Base-by-base conservation (phyloP, 2,888 invertebrate genomes). In the Cryptocheilus praepositus region DNA sequence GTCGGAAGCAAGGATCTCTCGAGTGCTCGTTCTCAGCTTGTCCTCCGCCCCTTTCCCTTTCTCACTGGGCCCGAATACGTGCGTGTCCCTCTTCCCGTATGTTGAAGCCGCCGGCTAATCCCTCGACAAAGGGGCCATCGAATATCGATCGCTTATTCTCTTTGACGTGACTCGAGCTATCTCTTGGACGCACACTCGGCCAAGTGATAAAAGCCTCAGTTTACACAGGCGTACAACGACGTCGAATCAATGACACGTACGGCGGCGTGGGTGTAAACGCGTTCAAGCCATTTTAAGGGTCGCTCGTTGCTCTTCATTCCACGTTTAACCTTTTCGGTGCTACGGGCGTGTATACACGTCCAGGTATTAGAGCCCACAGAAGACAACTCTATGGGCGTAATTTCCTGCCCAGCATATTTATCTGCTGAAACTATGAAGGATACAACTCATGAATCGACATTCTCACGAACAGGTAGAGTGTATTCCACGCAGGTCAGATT, bases 101-200 rank as follows among this genome's bases (percentile, higher is more conserved):
- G 58, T 71, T 68, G 76, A 74, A 76, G 76, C 77, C 74, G 73
- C 80, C 74, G 75, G 80, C 78, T 83, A 85, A 83, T 81, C 85
- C 76, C 74, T 72, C 79, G 79, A 86, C 85, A 85, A 86, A 86
- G 84, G 81, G 82, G 76, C 83, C 79, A 86, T 86, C 83, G 85
- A 80, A 77, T 86, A 87, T 87, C 86, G 87, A 87, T 85, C 82
- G 83, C 79, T 81, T 80, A 83, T 85, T 83, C 85, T 80, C 83
- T 81, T 84, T 81, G 84, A 83, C 81, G 79, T 80, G 80, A 67
- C 65, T 62, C 73, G 71, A 73, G 77, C 80, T 82, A 85, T 85
- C 84, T 83, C 82, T 69, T 69, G 70, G 78, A 74, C 78, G 82
- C 83, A 81, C 76, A 79, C 78, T 68, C 73, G 63, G 46, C 72